Base-by-base conservation (phyloP, 1,140 invertebrate genomes). In the Mycetomoellerius zeteki region DNA sequence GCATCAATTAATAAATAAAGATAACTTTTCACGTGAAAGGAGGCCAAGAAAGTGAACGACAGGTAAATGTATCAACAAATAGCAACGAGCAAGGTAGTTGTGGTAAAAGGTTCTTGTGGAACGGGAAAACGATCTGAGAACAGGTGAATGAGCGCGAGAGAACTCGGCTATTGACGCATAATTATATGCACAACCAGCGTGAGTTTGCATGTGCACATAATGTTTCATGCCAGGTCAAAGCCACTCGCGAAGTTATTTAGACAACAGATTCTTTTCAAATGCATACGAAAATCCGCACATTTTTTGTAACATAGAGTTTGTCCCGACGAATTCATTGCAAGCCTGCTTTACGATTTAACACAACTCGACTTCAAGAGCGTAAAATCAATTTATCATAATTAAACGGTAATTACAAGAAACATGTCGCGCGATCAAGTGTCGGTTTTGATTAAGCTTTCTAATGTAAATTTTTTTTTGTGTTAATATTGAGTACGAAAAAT, bases 81-180 rank as follows among this genome's bases (percentile, higher is more conserved):
- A 43, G 27, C 14, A 81, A 81, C 77, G 64, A 81, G n/a, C 21
- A 14, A 80, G 14, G 16, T 19, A n/a, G n/a, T n/a, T n/a, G n/a
- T n/a, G n/a, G 33, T 10, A 37, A 56, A 58, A 72, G 52, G 24
- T 72, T 33, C 19, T 54, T 19, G 12, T 6, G 33, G 52, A 21
- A 47, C 65, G 52, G 78, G 43, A 67, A 58, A 71, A 60, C 65
- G 33, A 82, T 82, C 52, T 82, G 52, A 19, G 52, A 82, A 82
- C 80, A 82, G 67, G 80, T 82, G 67, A 72, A 58, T 72, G 80
- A 82, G 67, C 52, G 80, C 80, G 67, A 82, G 80, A 73, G 69
- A 82, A 82, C 67, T 82, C 80, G 80, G 52, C 54, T 82, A 82
- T 82, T 73, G 80, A 82, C 52, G 33, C 30, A 37, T 37, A 72